These are phyloP conservation scores for Emys orbicularis DNA, from an alignment of 2,797 vertebrate species.

Conservation along the genomic window DNA sequence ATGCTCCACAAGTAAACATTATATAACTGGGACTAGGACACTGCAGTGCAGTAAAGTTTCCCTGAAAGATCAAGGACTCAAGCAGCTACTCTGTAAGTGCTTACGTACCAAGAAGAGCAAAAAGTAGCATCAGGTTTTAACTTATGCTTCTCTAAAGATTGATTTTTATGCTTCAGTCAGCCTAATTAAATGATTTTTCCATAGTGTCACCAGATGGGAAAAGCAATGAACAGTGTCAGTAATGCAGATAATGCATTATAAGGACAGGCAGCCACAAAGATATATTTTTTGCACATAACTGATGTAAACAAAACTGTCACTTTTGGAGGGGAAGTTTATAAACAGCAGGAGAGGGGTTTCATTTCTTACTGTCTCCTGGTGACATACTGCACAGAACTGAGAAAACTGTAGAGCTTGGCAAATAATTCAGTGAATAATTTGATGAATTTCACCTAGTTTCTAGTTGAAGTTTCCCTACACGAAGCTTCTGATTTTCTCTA, in stretches of 20 bases:
- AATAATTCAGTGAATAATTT: background rate
- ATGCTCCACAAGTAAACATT: background rate
- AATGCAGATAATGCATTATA: background rate
- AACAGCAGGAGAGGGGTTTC: background rate
- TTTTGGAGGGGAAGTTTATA: background rate
- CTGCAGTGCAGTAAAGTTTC: background rate
- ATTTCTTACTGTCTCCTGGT: background rate
- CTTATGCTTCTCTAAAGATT: background rate
- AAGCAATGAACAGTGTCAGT: background rate
- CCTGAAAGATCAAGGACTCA: background rate
- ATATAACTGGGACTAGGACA: background rate
- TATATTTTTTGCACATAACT: background rate
- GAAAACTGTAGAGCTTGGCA: background rate
- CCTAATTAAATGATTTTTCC: slow-evolving; percentile 13
- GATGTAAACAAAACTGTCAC: background rate
- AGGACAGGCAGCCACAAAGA: background rate
- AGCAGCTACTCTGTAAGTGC: background rate
- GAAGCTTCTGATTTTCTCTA: background rate
- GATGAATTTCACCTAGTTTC: background rate
- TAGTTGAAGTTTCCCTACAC: background rate
- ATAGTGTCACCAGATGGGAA: background rate
- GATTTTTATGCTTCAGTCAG: background rate
- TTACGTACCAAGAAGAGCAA: background rate
- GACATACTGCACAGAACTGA: background rate
- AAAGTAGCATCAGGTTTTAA: background rate